Conservation (phyloP, 2,113 vertebrate genomes). For the Tachuris rubrigastra region DNA sequence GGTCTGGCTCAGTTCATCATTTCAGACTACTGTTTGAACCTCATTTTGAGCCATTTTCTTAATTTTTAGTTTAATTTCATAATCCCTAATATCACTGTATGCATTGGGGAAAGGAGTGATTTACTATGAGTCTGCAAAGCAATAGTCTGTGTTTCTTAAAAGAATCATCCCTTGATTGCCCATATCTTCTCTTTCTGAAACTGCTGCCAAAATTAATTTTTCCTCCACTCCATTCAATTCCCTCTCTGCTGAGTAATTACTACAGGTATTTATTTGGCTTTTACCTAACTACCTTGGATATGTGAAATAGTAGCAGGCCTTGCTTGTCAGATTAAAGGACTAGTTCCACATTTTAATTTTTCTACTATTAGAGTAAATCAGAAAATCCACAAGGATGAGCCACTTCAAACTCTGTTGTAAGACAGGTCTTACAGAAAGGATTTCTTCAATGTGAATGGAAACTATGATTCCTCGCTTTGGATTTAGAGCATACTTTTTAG, state of each 20-base stretch:
- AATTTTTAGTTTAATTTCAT: background rate
- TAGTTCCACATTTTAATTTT: background rate
- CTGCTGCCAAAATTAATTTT: background rate
- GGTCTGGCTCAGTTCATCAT: background rate
- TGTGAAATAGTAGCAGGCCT: background rate
- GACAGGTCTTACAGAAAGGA: background rate
- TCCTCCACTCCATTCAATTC: background rate
- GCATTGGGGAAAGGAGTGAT: background rate
- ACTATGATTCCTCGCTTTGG: background rate
- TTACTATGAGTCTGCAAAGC: background rate
- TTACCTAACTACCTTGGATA: background rate
- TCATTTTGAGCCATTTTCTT: background rate
- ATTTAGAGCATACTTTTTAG: background rate
- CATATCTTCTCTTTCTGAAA: background rate
- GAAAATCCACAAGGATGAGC: background rate
- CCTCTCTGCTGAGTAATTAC: background rate
- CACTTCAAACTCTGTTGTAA: background rate
- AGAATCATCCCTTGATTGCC: background rate
- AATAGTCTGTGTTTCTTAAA: background rate
- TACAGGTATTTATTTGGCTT: background rate
- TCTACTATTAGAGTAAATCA: background rate
- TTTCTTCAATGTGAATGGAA: background rate
- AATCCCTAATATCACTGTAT: background rate
- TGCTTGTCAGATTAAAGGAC: background rate
- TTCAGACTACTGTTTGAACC: background rate